Evolutionary conservation across 2,888 invertebrate genomes (phyloP).

Genomic region (Limulus polyphemus): DNA sequence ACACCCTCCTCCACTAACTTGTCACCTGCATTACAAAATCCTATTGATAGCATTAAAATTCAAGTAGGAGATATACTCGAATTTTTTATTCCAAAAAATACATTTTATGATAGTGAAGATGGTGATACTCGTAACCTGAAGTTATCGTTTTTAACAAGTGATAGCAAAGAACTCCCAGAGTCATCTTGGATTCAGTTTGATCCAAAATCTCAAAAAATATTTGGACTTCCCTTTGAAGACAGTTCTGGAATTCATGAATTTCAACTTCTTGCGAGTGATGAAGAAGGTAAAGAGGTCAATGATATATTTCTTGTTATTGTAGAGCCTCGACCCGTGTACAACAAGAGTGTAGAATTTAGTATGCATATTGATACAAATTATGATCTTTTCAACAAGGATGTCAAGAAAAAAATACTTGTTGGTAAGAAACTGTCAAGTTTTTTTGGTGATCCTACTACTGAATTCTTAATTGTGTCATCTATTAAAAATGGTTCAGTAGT

Average conservation of each 20-base stretch:
- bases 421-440: conserved; percentile 52
- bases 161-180: conserved; percentile 50
- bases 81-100: conserved; percentile 62
- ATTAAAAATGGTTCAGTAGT: conserved; percentile 52
- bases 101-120: conserved; percentile 67
- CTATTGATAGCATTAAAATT: conserved; percentile 68
- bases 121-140: conserved; percentile 58
- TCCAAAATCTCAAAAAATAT: conserved; percentile 57
- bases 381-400: conserved; percentile 31
- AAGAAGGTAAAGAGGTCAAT: conserved; percentile 54
- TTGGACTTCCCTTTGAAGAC: conserved; percentile 69
- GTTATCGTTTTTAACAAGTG: conserved; percentile 50
- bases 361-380: conserved; percentile 49
- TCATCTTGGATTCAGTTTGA: conserved; percentile 78
- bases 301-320: conserved; percentile 45
- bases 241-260: conserved; percentile 42
- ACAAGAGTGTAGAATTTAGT: conserved; percentile 54
- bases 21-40: conserved; percentile 60
- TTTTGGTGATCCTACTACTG: conserved; percentile 61
- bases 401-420: conserved; percentile 31
- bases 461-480: conserved; percentile 57
- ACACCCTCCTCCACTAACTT: conserved; percentile 21
- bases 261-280: conserved; percentile 65
- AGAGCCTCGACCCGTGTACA: conserved; percentile 4
- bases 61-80: conserved; percentile 67